Evolutionary conservation across 2,888 invertebrate genomes (phyloP).

Genomic region (Mythimna lalbum): DNA sequence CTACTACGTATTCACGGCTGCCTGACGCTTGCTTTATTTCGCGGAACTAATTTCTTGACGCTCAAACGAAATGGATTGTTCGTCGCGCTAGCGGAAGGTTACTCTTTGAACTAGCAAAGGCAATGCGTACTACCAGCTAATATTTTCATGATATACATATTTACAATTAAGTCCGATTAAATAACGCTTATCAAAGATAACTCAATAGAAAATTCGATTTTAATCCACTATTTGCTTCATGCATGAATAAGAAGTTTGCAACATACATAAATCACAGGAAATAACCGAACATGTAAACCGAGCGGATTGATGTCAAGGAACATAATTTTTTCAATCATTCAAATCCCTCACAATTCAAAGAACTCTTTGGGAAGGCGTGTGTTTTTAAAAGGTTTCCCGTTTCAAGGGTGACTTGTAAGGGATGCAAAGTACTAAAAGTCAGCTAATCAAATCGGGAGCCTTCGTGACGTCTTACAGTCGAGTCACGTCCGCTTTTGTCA

Average conservation of each 20-base stretch:
- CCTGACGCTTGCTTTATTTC: slow-evolving; percentile 17
- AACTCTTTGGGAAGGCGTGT: slow-evolving; percentile 25
- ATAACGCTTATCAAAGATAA: neutral
- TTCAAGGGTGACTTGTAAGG: slow-evolving; percentile 56
- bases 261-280: slow-evolving; percentile 3
- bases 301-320: slow-evolving; percentile 26
- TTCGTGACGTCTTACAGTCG: slow-evolving; percentile 56
- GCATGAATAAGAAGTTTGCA: slow-evolving; percentile 4
- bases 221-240: neutral
- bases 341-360: slow-evolving; percentile 29
- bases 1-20: slow-evolving; percentile 11
- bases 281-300: slow-evolving; percentile 6
- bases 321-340: slow-evolving; percentile 34
- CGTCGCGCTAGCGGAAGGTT: slow-evolving; percentile 6
- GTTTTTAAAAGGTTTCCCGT: slow-evolving; percentile 49
- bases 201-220: neutral
- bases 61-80: slow-evolving; percentile 16
- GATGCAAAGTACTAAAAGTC: slow-evolving; percentile 50
- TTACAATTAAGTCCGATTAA: neutral
- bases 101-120: slow-evolving; percentile 11
- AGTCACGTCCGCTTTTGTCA: slow-evolving; percentile 65
- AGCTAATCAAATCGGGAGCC: slow-evolving; percentile 64
- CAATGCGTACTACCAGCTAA: slow-evolving; percentile 3
- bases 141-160: neutral
- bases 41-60: slow-evolving; percentile 32